Conservation (phyloP, 1,140 invertebrate genomes). For the Venustaconcha ellipsiformis region DNA sequence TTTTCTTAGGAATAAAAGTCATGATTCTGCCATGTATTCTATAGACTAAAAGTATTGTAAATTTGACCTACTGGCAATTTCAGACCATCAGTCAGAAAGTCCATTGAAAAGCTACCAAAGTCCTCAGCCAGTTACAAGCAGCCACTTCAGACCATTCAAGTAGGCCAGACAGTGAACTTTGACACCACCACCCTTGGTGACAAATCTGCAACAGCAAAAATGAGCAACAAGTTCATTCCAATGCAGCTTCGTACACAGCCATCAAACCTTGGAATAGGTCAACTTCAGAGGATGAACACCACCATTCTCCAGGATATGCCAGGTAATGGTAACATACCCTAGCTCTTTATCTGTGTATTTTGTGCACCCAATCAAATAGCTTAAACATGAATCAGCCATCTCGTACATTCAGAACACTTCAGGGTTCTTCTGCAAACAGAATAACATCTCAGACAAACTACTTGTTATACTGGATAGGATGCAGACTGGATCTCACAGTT, state of each 20-base stretch:
- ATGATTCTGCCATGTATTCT: no score
- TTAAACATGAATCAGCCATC: no score
- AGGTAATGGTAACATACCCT: conserved; percentile 8
- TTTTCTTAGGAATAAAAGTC: no score
- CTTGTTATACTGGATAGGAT: no score
- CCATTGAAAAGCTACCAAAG: conserved; percentile 25
- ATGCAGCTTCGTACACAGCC: conserved; percentile 35
- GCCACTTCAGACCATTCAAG: conserved; percentile 3
- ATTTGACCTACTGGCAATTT: neutral
- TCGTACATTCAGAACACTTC: no score
- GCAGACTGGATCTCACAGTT: no score
- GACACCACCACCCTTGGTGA: conserved; percentile 16
- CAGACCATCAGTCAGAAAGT: conserved; percentile 23
- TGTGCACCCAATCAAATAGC: no score
- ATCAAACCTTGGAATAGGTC: conserved; percentile 27
- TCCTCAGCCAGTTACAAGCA: conserved; percentile 1
- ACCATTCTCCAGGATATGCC: conserved; percentile 21
- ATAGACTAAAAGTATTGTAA: no score
- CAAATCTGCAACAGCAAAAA: conserved; percentile 16
- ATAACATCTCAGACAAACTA: no score
- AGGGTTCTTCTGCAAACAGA: no score
- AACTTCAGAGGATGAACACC: conserved; percentile 30
- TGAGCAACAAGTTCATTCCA: conserved; percentile 33
- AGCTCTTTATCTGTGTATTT: neutral
- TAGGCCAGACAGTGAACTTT: conserved; percentile 16